phyloP scores from a whole-genome alignment of 2,113 vertebrate genomes.

The Mola mola region DNA sequence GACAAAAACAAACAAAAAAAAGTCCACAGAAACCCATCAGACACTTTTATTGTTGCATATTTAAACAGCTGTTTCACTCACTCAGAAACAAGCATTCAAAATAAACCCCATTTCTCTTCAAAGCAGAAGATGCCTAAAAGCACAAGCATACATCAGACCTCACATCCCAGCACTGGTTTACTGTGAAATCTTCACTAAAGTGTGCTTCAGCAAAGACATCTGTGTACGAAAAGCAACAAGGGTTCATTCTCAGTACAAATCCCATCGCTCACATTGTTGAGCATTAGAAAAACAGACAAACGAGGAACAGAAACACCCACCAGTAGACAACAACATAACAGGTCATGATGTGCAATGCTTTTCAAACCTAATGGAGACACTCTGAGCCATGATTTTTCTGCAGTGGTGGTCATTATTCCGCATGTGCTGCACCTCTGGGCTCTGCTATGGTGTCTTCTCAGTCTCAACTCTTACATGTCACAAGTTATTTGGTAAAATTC shows the following conservation, averaged over 20 bases:
- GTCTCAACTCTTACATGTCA: too few species aligned
- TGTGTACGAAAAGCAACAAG: slow-evolving; percentile 32
- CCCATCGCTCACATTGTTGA: slow-evolving; percentile 21
- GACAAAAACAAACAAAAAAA: background rate
- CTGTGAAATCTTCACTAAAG: slow-evolving; percentile 90
- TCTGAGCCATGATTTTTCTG: slow-evolving; percentile 2
- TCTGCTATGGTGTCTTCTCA: slow-evolving; percentile 1
- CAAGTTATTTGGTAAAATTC: slow-evolving; percentile 37
- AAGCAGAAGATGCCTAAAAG: slow-evolving; percentile 68
- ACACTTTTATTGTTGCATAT: slow-evolving; percentile 73
- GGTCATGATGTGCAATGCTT: slow-evolving; percentile 3
- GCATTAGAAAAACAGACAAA: slow-evolving; percentile 45
- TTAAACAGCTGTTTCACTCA: slow-evolving; percentile 34
- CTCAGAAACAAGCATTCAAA: slow-evolving; percentile 31
- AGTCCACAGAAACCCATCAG: slow-evolving; percentile 15
- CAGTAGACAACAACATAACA: slow-evolving; percentile 4
- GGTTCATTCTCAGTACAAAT: slow-evolving; percentile 26
- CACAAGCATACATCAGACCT: slow-evolving; percentile 87
- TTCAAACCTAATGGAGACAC: background rate
- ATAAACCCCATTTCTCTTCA: slow-evolving; percentile 68
- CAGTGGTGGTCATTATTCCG: background rate
- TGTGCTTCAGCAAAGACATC: slow-evolving; percentile 71
- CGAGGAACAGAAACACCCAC: slow-evolving; percentile 9
- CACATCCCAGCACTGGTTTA: slow-evolving; percentile 91
- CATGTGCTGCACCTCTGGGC: slow-evolving; percentile 1